Evolutionary conservation across 2,797 vertebrate genomes (phyloP).

Genomic region (Merluccius polli): DNA sequence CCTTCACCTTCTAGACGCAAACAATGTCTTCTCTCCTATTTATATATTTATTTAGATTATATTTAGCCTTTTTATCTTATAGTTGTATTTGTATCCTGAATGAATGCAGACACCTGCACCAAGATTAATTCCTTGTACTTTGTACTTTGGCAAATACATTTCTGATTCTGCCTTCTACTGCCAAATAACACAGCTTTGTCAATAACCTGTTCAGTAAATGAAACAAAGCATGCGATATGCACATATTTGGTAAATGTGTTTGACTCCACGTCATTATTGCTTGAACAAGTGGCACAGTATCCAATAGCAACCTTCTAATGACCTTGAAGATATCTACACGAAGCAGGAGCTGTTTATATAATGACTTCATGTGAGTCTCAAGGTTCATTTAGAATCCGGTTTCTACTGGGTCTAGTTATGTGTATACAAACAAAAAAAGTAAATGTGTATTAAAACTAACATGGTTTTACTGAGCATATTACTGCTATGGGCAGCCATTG

Average conservation of each 20-base stretch:
- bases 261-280: not conserved
- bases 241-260: not conserved
- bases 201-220: not conserved
- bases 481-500: too few relatives aligned
- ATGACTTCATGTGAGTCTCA: not conserved
- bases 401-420: not conserved
- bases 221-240: not conserved
- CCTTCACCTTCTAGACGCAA: slow-evolving; percentile 71
- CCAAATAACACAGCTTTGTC: not conserved
- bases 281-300: not conserved
- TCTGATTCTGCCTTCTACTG: not conserved
- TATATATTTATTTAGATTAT: not conserved
- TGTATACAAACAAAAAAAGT: not conserved
- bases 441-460: not conserved
- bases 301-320: not conserved
- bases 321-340: not conserved
- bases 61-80: not conserved
- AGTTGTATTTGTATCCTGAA: not conserved
- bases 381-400: not conserved
- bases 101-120: not conserved
- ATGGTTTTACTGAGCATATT: not conserved
- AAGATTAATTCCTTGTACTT: not conserved
- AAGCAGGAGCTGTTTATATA: not conserved
- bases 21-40: not conserved
- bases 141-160: not conserved